Evolutionary conservation across 2,113 vertebrate genomes (phyloP), one percentile per base, ranked within the genome.

Genomic region (Labeo catla): DNA sequence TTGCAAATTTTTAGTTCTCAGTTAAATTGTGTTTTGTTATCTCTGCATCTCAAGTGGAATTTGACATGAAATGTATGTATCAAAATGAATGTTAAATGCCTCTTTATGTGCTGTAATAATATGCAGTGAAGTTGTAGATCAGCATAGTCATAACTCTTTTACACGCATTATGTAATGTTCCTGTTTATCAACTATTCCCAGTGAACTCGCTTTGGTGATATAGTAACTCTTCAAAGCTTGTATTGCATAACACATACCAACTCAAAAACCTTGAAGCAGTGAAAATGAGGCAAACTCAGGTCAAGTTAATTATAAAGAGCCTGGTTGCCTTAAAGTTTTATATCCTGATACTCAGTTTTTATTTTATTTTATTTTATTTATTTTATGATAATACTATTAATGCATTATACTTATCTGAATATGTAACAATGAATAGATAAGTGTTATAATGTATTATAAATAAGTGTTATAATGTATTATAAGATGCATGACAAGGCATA

Each of bases 231-330:
- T 19, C 47, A 59, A 23, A 61, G 70, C 34, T 66, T 79, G 57
- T 52, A 36, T 90, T 85, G 83, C 47, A 49, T 81, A 90, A 85
- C 49, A 85, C 49, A 79, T 65, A 76, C 63, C 79, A 86, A 57
- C 73, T 84, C 84, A 88, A 90, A 76, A 68, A 86, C 49, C 9
- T 50, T 12, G 11, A 47, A 63, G 72, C 11, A 28, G 13, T 52
- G 12, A 34, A 77, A 54, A 15, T 16, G 49, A 43, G 16, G 36
- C 36, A 43, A 43, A 70, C 16, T 2, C 36, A 4, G 36, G 7
- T 43, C 66, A 70, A 70, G 15, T 43, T 21, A 10, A 19, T 43
- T 19, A 39, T 21, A 34, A 65, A 65, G 23, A 15, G 34, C 7
- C 66, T 68, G 36, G 0, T 39, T 70, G 1, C 8, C 57, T 21